A percentile compares a stretch with the other conserved stretches of the same genome.
Evolutionary conservation across 2,797 vertebrate species (phyloP).

Genomic region (Sylvilagus floridanus): DNA sequence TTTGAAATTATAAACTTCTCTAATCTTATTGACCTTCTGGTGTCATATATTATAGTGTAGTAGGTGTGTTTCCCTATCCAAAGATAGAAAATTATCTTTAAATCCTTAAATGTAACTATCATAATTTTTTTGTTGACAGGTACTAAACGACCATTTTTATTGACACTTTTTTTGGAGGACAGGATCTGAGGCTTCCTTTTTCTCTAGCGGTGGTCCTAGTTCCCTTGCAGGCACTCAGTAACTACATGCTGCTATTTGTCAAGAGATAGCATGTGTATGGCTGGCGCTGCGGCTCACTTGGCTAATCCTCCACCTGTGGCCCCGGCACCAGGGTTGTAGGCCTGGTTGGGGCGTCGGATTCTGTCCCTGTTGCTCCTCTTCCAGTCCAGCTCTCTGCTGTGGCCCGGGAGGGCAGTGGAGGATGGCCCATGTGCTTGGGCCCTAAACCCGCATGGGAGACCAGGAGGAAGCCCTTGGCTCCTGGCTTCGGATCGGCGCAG

Average conservation of each 20-base stretch:
- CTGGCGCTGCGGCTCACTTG: too few relatives aligned
- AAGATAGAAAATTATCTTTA: background rate
- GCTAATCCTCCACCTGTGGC: too few relatives aligned
- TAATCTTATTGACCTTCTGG: conserved; percentile 15
- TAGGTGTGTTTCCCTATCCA: background rate
- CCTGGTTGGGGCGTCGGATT: too few relatives aligned
- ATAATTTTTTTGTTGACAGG: background rate
- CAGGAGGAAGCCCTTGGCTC: too few relatives aligned
- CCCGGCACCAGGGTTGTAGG: too few relatives aligned
- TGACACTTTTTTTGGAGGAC: background rate
- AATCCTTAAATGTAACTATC: background rate
- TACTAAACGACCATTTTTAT: conserved; percentile 52
- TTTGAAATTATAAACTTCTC: conserved; percentile 15
- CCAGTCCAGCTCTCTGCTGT: too few relatives aligned
- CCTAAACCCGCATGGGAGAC: too few relatives aligned
- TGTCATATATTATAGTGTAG: background rate
- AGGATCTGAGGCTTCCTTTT: background rate
- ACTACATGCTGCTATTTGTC: background rate
- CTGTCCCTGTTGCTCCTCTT: too few relatives aligned
- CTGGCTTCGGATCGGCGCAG: too few relatives aligned
- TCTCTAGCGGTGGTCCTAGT: background rate
- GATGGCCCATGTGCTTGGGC: too few relatives aligned
- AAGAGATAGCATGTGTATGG: background rate
- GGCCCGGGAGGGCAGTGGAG: too few relatives aligned
- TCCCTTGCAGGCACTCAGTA: background rate